These are phyloP conservation scores for Poecilia latipinna DNA, from an alignment of 2,113 vertebrate genomes.

Conservation along the genomic window DNA sequence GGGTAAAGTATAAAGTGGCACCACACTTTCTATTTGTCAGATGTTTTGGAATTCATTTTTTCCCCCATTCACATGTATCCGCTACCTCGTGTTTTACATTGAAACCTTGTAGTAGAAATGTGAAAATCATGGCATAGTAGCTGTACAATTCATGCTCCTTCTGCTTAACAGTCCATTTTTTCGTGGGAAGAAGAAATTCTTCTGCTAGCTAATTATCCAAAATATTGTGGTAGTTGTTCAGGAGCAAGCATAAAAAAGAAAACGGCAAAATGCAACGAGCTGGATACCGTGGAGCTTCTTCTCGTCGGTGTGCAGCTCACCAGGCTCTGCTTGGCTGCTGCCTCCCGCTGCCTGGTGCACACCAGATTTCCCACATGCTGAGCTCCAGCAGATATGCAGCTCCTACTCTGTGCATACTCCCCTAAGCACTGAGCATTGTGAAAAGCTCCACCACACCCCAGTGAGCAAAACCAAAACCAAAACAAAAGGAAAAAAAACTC, in stretches of 20 bases:
- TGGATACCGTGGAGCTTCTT: background rate
- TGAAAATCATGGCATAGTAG: too few species aligned
- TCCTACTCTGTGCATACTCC: slow-evolving; percentile 25
- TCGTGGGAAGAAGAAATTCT: too few species aligned
- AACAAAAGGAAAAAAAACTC: slow-evolving; percentile 3
- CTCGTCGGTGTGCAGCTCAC: background rate
- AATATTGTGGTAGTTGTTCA: background rate
- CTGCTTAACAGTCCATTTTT: too few species aligned
- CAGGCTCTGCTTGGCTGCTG: slow-evolving; percentile 8
- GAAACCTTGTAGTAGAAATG: too few species aligned
- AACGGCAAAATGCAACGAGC: background rate
- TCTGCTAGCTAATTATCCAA: too few species aligned
- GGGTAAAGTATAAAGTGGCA: background rate
- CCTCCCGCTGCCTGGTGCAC: slow-evolving; percentile 21
- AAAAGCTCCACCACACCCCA: slow-evolving; percentile 24
- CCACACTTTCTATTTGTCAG: too few species aligned
- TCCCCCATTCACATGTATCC: too few species aligned
- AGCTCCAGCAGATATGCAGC: slow-evolving; percentile 15
- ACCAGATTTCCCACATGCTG: slow-evolving; percentile 12
- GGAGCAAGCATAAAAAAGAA: background rate
- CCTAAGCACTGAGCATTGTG: slow-evolving; percentile 13
- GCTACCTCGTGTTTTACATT: too few species aligned
- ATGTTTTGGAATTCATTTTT: too few species aligned
- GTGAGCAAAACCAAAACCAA: slow-evolving; percentile 36
- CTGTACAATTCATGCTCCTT: too few species aligned